Percentiles rank a stretch among this genome's conserved stretches.
Conservation (phyloP, 2,113 vertebrate genomes). For the Eptesicus fuscus region DNA sequence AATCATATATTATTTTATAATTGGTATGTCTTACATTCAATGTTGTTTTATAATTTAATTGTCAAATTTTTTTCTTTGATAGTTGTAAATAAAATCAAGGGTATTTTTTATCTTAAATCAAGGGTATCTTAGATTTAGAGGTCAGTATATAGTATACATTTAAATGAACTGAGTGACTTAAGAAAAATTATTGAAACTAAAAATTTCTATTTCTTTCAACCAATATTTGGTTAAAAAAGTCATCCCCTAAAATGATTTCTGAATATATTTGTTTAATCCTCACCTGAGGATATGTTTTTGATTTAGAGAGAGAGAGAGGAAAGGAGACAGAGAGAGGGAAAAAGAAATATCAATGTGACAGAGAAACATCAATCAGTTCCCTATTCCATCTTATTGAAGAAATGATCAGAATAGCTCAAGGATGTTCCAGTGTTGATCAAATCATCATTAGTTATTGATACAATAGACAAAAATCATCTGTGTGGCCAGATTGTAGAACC, state of each 20-base stretch:
- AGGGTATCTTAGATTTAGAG: background rate
- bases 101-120: background rate
- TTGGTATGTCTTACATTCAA: background rate
- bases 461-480: background rate
- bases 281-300: no score
- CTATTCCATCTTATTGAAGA: background rate
- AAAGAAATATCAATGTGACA: no score
- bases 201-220: background rate
- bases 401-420: background rate
- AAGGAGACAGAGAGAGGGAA: no score
- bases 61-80: background rate
- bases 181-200: background rate
- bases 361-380: no score
- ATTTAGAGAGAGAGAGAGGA: no score
- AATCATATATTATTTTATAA: background rate
- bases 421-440: background rate
- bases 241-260: background rate
- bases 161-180: background rate
- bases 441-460: background rate
- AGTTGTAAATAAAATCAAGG: background rate
- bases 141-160: background rate
- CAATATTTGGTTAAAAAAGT: background rate
- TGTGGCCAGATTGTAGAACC: background rate
- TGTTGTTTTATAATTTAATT: background rate
- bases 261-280: no score